These are phyloP conservation scores for Timema podura DNA, from an alignment of 2,888 invertebrate species.

Conservation along the genomic window DNA sequence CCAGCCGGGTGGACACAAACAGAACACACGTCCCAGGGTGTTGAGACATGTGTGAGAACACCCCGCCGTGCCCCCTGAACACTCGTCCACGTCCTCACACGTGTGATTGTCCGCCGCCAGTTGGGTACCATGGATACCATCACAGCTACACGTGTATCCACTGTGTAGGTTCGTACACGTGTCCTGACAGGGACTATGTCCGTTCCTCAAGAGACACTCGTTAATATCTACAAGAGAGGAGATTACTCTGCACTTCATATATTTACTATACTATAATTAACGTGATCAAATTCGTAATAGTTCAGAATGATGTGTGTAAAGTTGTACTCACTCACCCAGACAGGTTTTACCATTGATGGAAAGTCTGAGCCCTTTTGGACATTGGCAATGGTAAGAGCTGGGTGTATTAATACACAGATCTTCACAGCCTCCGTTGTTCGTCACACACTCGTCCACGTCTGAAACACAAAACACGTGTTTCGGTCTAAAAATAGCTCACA, in stretches of 20 bases:
- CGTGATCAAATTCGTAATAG: no score
- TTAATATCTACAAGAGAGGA: conserved; percentile 49
- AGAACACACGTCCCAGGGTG: conserved; percentile 43
- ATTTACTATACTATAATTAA: no score
- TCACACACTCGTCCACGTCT: conserved; percentile 44
- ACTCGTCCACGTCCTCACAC: conserved; percentile 44
- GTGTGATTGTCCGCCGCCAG: conserved; percentile 41
- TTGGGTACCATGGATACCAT: conserved; percentile 54
- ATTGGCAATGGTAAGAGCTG: conserved; percentile 49
- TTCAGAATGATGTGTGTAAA: conserved; percentile 7
- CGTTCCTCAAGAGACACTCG: conserved; percentile 59
- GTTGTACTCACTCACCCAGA: conserved; percentile 33
- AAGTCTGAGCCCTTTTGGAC: conserved; percentile 45
- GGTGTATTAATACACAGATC: conserved; percentile 45
- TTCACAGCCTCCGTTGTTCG: conserved; percentile 44
- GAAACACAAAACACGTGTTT: conserved; percentile 20
- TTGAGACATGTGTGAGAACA: conserved; percentile 52
- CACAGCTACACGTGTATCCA: conserved; percentile 56
- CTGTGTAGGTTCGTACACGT: conserved; percentile 56
- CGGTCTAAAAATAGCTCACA: background rate
- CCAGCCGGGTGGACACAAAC: conserved; percentile 29
- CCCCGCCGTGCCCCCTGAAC: conserved; percentile 35
- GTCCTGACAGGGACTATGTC: conserved; percentile 63
- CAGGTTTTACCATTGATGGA: conserved; percentile 40
- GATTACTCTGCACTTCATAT: no score